phyloP scores from a whole-genome alignment of 2,888 invertebrate species.

The Pseudoips prasinana region DNA sequence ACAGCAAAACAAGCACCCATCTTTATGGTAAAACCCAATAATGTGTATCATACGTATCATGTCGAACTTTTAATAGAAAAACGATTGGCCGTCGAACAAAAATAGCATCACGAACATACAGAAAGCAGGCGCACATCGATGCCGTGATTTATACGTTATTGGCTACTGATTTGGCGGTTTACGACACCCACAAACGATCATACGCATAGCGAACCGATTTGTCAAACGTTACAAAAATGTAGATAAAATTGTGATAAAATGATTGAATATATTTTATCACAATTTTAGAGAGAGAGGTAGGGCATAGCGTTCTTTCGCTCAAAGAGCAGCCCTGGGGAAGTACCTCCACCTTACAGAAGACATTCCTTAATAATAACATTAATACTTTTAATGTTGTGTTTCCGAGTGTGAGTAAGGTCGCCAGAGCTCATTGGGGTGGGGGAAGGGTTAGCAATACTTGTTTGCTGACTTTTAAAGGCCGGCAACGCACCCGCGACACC shows the following conservation, averaged over 20 bases:
- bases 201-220: slow-evolving; percentile 40
- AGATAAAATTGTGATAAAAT: slow-evolving; percentile 17
- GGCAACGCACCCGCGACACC: no score
- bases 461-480: no score
- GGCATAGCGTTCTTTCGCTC: no score
- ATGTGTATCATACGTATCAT: slow-evolving; percentile 39
- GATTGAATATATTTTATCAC: no score
- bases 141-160: slow-evolving; percentile 73
- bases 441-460: no score
- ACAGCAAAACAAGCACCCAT: slow-evolving; percentile 8
- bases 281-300: no score
- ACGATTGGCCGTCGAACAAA: slow-evolving; percentile 53
- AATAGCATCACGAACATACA: slow-evolving; percentile 74
- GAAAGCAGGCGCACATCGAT: slow-evolving; percentile 73
- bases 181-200: slow-evolving; percentile 50
- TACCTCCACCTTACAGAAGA: no score
- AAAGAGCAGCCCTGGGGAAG: no score
- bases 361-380: no score
- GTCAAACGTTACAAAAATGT: slow-evolving; percentile 42
- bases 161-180: slow-evolving; percentile 63
- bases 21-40: slow-evolving; percentile 22
- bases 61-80: slow-evolving; percentile 62
- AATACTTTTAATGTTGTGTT: no score
- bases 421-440: no score
- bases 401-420: no score